Percentiles rank a stretch among this genome's conserved stretches.
phyloP scores from a whole-genome alignment of 2,113 vertebrate genomes.

The Chaenocephalus aceratus region DNA sequence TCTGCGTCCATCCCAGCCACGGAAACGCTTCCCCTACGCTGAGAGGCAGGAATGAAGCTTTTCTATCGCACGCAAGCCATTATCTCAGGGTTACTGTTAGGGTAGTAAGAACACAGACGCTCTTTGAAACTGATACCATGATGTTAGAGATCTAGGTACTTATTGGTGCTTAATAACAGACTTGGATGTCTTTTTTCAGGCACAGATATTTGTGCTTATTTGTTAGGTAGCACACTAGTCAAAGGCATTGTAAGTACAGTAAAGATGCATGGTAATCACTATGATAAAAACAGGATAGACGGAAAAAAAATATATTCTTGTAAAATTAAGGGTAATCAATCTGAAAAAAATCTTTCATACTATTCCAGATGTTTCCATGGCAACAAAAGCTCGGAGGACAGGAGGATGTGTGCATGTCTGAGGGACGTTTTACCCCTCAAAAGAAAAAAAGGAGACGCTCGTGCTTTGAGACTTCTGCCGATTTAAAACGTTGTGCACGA shows the following conservation, averaged over 20 bases:
- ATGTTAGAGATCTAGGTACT: conserved; percentile 11
- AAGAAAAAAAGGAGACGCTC: conserved; percentile 25
- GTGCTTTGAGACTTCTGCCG: conserved; percentile 21
- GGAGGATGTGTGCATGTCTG: conserved; percentile 54
- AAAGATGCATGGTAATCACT: neutral
- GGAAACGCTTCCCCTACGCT: neutral
- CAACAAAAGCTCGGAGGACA: conserved; percentile 45
- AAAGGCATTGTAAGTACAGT: conserved; percentile 9
- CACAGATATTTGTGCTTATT: conserved; percentile 56
- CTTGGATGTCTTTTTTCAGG: conserved; percentile 15
- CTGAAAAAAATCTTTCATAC: too few species aligned
- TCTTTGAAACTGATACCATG: conserved; percentile 15
- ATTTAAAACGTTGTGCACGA: conserved; percentile 30
- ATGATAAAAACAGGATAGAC: neutral
- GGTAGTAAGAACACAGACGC: conserved; percentile 15
- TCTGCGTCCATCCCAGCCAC: conserved; percentile 20
- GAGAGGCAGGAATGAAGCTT: conserved; percentile 27
- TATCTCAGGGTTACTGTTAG: conserved; percentile 30
- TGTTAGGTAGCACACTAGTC: conserved; percentile 4
- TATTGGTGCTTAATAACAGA: conserved; percentile 11
- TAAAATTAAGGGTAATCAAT: neutral
- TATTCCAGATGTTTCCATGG: conserved; percentile 11
- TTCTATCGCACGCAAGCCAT: conserved; percentile 12
- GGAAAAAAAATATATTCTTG: neutral
- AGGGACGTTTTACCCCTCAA: conserved; percentile 51